phyloP scores from a whole-genome alignment of 1,140 invertebrate genomes.

The Steinernema feltiae region DNA sequence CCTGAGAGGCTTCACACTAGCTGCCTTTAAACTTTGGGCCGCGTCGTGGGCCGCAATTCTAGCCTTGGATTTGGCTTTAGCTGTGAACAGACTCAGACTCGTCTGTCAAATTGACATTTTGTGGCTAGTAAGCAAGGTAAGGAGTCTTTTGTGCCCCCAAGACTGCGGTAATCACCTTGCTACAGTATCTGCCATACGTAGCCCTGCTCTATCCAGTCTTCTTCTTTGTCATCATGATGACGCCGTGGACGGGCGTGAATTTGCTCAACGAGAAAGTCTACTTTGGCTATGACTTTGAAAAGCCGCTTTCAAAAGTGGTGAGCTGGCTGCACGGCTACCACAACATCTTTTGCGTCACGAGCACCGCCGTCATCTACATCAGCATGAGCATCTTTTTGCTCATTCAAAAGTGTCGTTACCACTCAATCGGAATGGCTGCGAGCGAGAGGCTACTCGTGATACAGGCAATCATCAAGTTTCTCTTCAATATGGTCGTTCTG shows the following conservation, averaged over 20 bases:
- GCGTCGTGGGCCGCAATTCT: neutral
- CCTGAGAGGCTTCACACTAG: neutral
- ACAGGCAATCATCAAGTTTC: neutral
- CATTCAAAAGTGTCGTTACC: neutral
- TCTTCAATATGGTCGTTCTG: neutral
- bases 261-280: neutral
- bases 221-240: neutral
- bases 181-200: neutral
- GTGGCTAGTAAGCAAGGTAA: neutral
- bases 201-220: neutral
- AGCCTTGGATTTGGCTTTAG: neutral
- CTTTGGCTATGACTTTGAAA: neutral
- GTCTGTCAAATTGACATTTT: neutral
- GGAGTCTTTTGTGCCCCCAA: neutral
- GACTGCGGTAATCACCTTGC: neutral
- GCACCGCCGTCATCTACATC: neutral
- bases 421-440: neutral
- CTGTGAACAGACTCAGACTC: neutral
- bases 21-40: neutral
- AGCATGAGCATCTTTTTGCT: neutral
- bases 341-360: neutral
- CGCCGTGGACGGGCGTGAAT: neutral
- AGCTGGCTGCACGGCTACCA: neutral
- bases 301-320: neutral
- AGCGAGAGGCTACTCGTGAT: neutral